Percentiles rank a stretch among this genome's conserved stretches.
Evolutionary conservation across 2,797 vertebrate genomes (phyloP).

Genomic region (Huso huso): DNA sequence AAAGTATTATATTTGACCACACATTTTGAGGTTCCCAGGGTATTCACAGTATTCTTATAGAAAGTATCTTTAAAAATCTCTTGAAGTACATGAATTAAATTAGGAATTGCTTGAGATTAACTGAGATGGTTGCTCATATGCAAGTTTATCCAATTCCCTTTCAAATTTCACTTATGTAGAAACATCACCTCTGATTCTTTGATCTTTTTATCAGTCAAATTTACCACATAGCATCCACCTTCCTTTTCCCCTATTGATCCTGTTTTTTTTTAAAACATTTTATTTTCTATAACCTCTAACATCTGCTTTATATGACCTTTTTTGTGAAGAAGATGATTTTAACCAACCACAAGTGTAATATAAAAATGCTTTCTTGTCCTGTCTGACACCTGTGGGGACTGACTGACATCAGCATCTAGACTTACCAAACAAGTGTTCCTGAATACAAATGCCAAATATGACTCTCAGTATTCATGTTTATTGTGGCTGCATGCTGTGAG

Average conservation of each 20-base stretch:
- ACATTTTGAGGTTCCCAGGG: too few relatives aligned
- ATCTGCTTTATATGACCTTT: slow-evolving; percentile 13
- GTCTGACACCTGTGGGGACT: slow-evolving; percentile 16
- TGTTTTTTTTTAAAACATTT: background rate
- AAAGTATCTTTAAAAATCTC: too few relatives aligned
- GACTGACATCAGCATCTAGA: background rate
- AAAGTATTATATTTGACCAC: too few relatives aligned
- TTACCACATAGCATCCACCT: slow-evolving; percentile 3
- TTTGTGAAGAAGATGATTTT: background rate
- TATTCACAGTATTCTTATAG: too few relatives aligned
- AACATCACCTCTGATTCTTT: background rate
- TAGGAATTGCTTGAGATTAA: too few relatives aligned
- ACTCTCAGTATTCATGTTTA: too few relatives aligned
- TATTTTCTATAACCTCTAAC: slow-evolving; percentile 9
- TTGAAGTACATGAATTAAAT: too few relatives aligned
- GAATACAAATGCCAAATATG: background rate
- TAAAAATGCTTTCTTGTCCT: slow-evolving; percentile 5
- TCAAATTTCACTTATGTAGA: slow-evolving; percentile 3
- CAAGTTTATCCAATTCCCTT: background rate
- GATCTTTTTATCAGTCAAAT: slow-evolving; percentile 15
- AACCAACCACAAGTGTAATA: slow-evolving; percentile 5
- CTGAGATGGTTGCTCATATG: too few relatives aligned
- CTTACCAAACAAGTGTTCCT: background rate
- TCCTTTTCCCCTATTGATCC: background rate
- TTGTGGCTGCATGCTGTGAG: too few relatives aligned